Evolutionary conservation across 2,797 vertebrate genomes (phyloP).

Genomic region (Spea hammondii): DNA sequence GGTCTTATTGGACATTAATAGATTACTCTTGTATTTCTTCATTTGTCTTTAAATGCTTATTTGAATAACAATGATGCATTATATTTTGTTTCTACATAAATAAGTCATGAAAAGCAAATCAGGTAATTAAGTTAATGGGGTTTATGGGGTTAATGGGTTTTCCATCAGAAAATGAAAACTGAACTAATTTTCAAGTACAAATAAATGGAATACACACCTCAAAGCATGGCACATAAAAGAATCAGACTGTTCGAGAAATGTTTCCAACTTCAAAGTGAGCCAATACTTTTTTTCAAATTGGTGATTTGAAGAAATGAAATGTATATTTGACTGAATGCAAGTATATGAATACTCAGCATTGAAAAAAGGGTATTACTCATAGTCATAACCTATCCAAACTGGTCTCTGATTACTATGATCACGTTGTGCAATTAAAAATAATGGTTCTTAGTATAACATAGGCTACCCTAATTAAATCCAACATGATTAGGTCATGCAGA

Average conservation of each 20-base stretch:
- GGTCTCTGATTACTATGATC: too few species aligned
- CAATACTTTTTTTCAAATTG: too few species aligned
- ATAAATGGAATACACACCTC: neutral
- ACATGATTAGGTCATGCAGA: too few species aligned
- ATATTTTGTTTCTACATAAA: slow-evolving; percentile 5
- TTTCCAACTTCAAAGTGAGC: neutral
- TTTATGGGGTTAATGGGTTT: too few species aligned
- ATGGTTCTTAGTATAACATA: too few species aligned
- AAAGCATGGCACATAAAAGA: neutral
- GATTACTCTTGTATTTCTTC: neutral
- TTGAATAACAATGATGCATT: slow-evolving; percentile 20
- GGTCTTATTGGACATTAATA: neutral
- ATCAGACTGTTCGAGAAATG: neutral
- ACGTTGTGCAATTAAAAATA: too few species aligned
- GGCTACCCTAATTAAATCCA: too few species aligned
- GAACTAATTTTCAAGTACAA: neutral
- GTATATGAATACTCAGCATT: too few species aligned
- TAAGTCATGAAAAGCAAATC: slow-evolving; percentile 8
- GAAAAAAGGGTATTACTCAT: too few species aligned
- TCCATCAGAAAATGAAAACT: neutral
- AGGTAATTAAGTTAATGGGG: neutral
- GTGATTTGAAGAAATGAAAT: too few species aligned
- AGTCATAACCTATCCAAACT: too few species aligned
- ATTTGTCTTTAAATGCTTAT: neutral
- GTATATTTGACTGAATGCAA: too few species aligned